Conservation (phyloP, 2,797 vertebrate genomes). For the Mus minutoides region DNA sequence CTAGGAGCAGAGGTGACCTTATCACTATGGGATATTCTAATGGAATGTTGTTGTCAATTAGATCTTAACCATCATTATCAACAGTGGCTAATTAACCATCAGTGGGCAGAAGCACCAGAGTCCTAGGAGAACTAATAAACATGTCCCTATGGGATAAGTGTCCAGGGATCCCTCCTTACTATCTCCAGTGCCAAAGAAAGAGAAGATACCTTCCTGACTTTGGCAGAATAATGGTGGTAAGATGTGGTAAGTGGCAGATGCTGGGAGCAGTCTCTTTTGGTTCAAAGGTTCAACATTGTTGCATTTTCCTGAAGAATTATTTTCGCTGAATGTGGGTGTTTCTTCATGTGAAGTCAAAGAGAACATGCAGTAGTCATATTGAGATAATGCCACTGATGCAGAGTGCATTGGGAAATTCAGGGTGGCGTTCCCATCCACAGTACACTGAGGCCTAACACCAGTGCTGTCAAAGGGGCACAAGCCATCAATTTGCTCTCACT, state of each 20-base stretch:
- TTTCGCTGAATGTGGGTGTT: not conserved
- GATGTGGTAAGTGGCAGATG: not conserved
- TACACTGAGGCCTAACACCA: not conserved
- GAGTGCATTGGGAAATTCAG: not conserved
- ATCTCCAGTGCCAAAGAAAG: not conserved
- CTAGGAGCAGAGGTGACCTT: not conserved
- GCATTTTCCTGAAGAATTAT: not conserved
- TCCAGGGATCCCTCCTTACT: not conserved
- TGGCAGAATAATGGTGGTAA: not conserved
- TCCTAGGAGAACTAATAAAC: not conserved
- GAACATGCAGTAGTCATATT: not conserved
- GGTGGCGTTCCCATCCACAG: not conserved
- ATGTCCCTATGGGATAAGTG: not conserved
- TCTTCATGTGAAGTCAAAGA: not conserved
- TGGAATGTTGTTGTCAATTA: not conserved
- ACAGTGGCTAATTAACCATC: not conserved
- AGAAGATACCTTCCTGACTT: not conserved
- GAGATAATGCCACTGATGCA: not conserved
- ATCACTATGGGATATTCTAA: not conserved
- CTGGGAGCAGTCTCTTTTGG: not conserved
- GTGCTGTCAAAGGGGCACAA: not conserved
- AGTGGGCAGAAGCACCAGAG: not conserved
- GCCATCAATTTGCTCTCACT: not conserved
- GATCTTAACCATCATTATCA: not conserved
- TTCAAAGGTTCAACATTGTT: not conserved